Evolutionary conservation across 2,113 vertebrate species (phyloP), one percentile per base, ranked within the genome.

Genomic region (Prochilodus magdalenae): DNA sequence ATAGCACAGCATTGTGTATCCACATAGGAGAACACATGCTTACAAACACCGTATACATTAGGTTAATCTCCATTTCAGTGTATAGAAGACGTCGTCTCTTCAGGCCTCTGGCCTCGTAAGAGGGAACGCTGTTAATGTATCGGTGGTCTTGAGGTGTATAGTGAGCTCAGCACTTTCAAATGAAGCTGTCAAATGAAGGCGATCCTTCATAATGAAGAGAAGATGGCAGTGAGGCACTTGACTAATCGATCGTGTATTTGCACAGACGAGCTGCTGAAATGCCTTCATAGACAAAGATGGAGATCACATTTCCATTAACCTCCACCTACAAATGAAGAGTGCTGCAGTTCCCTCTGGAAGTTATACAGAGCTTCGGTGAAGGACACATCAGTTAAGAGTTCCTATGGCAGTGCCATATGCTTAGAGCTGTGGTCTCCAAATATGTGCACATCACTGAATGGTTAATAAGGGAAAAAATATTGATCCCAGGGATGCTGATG

Each of bases 251-350:
- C 5, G 15, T 3, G 26, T 18, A 30, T 30, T 30, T 30, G 14
- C 62, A 27, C 26, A 30, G 62, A 30, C 3, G 15, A 29, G 15
- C 14, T 2, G 12, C 13, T 18, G 62, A 16, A 16, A 30, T 15
- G 14, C 29, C 62, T 18, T 26, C 27, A 5, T 30, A 29, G 27
- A 18, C 29, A 30, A 7, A 30, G 60, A 63, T 63, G 60, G 60
- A 63, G 13, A 29, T 65, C 62, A 27, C 62, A 30, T 65, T 65
- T 30, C 62, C 62, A 65, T 65, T 65, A 65, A 65, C 62, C 62
- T 65, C 26, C 18, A 30, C 26, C 15, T 65, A 5, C 59, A 18
- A 27, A 29, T 20, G 16, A 65, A 15, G 16, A 30, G 62, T 30
- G 1, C 29, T 30, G 27, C 62, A 18, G 26, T 65, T 30, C 3